phyloP scores from a whole-genome alignment of 2,888 invertebrate species.

The Xanthorhoe spadicearia region DNA sequence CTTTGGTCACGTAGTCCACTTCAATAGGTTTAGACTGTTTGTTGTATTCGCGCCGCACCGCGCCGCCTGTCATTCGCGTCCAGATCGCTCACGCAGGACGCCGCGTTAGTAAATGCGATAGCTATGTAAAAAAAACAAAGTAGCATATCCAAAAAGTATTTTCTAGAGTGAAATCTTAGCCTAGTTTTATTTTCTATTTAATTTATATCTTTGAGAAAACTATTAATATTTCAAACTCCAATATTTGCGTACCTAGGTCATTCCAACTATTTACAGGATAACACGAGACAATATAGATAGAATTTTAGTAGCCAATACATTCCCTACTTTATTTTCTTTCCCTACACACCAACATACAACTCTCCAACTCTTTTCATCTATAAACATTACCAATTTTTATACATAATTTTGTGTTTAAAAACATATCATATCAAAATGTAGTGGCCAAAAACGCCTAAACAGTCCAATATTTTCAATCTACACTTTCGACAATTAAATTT shows the following conservation, averaged over 20 bases:
- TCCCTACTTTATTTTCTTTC: not conserved
- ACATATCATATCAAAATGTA: no score
- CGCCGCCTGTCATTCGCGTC: no score
- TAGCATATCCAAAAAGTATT: not conserved
- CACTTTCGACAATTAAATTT: no score
- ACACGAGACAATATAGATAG: not conserved
- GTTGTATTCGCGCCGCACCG: no score
- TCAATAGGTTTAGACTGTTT: no score
- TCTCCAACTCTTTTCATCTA: not conserved
- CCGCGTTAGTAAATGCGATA: not conserved
- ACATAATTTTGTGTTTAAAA: no score
- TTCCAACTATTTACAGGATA: conserved; percentile 2
- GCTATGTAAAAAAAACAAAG: not conserved
- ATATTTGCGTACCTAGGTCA: not conserved
- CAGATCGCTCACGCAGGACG: no score
- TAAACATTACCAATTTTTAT: no score
- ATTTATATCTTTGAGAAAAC: not conserved
- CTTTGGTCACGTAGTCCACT: no score
- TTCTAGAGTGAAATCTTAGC: not conserved
- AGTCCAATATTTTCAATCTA: no score
- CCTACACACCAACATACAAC: not conserved
- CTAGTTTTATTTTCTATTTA: not conserved
- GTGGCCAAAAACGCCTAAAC: no score
- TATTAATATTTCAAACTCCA: not conserved
- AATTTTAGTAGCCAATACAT: not conserved